Evolutionary conservation across 2,888 invertebrate genomes (phyloP).

Genomic region (Ommatoiulus sabulosus): DNA sequence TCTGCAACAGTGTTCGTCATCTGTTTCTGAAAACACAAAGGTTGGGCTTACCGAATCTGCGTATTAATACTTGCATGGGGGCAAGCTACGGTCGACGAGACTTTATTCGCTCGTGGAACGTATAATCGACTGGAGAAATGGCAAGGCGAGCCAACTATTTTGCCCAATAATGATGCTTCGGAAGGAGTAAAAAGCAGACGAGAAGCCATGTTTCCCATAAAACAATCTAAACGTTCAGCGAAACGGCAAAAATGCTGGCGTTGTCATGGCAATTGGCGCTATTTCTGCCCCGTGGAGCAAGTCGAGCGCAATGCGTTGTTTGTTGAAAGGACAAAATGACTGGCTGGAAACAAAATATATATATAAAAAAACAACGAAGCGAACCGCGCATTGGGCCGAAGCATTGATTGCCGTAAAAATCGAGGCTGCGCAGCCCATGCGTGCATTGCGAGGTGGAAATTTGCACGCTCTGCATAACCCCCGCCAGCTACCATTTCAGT

Average conservation of each 20-base stretch:
- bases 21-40: background rate
- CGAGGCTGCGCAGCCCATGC: background rate
- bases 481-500: background rate
- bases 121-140: constrained; percentile 21
- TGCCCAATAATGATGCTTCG: constrained; percentile 16
- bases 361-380: background rate
- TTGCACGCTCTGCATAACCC: background rate
- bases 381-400: background rate
- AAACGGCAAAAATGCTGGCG: constrained; percentile 46
- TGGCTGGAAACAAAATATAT: constrained; percentile 44
- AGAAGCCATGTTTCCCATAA: constrained; percentile 41
- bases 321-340: constrained; percentile 48
- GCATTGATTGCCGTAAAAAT: constrained; percentile 35
- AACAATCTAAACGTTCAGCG: constrained; percentile 43
- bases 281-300: constrained; percentile 37
- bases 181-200: constrained; percentile 37
- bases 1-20: background rate
- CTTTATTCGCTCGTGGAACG: background rate
- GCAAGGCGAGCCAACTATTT: constrained; percentile 36
- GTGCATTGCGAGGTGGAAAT: background rate
- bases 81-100: background rate
- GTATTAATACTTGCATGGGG: background rate
- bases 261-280: constrained; percentile 47
- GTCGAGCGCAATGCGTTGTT: constrained; percentile 21
- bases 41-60: background rate